Evolutionary conservation across 2,888 invertebrate species (phyloP), one percentile per base, ranked within the genome.

Genomic region (Agrotis clavis): DNA sequence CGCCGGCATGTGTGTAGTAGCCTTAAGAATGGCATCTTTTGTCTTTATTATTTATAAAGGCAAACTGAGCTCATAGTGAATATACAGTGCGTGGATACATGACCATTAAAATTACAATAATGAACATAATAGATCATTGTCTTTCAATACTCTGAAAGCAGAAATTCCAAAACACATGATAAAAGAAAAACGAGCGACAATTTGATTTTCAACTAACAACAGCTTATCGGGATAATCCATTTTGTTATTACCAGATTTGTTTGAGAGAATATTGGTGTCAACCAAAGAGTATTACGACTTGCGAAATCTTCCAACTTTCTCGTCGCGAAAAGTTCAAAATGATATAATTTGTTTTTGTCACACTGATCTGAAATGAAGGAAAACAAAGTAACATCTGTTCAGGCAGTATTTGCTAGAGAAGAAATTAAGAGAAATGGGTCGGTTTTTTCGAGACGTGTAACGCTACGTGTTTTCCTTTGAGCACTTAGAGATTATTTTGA

Each of bases 351-450:
- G 54, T 66, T 67, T 63, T 53, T 71, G 63, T 50, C 47, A 60
- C 4, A 2, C 48, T 60, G 56, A 73, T 61, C 51, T 19, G n/a
- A 54, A 67, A 67, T 67, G 51, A 64, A 70, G 67, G 60, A 59
- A 60, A 69, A 81, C 64, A 67, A 67, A 67, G 50, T 41, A 77
- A 61, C 79, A 73, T 64, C 78, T 81, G 77, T 57, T 50, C 48
- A 48, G 41, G 48, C 45, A 30, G 18, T 68, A 30, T 50, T 61
- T 60, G 25, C 61, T 53, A 51, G 48, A 60, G 21, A 53, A 66
- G 57, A 81, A 79, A 79, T 79, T 81, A 79, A 73, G 56, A 81
- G 50, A 64, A 69, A 81, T 74, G 69, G 68, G 69, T 67, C 69
- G 53, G 50, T 41, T 67, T 81, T n/a, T 67, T 67, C 48, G 50